Evolutionary conservation across 2,797 vertebrate genomes (phyloP).

Genomic region (Loriculus beryllinus): DNA sequence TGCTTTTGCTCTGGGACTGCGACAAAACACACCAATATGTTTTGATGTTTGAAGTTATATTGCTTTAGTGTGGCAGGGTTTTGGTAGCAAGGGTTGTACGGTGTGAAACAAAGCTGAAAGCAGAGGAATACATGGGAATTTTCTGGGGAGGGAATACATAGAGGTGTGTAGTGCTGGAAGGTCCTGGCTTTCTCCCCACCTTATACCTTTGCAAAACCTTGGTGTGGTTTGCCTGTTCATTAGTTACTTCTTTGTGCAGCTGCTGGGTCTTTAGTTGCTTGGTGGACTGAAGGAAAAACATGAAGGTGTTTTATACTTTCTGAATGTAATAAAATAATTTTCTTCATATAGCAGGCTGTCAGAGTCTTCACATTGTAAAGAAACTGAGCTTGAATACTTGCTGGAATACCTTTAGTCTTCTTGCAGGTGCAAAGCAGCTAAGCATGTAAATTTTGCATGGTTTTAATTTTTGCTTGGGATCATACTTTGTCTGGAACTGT

Average conservation of each 20-base stretch:
- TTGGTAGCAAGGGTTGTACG: rapidly evolving
- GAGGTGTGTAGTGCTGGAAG: not conserved
- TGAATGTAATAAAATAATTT: not conserved
- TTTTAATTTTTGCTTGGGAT: not conserved
- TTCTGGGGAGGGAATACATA: not conserved
- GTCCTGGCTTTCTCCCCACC: not conserved
- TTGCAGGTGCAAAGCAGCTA: not conserved
- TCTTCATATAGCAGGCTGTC: not conserved
- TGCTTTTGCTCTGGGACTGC: not conserved
- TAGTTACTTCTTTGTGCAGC: not conserved
- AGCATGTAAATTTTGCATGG: not conserved
- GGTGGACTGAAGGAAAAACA: not conserved
- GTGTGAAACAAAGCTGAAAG: not conserved
- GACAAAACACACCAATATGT: not conserved
- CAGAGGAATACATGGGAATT: not conserved
- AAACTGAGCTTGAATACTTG: not conserved
- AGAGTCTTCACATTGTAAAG: not conserved
- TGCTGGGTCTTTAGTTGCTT: not conserved
- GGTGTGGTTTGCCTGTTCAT: not conserved
- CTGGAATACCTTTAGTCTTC: not conserved
- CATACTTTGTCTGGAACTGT: not conserved
- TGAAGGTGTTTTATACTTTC: not conserved
- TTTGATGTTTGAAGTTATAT: not conserved
- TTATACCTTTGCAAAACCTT: not conserved
- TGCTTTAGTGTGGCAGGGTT: not conserved